Conservation (phyloP, 2,797 vertebrate species). For the Cetoscarus ocellatus region DNA sequence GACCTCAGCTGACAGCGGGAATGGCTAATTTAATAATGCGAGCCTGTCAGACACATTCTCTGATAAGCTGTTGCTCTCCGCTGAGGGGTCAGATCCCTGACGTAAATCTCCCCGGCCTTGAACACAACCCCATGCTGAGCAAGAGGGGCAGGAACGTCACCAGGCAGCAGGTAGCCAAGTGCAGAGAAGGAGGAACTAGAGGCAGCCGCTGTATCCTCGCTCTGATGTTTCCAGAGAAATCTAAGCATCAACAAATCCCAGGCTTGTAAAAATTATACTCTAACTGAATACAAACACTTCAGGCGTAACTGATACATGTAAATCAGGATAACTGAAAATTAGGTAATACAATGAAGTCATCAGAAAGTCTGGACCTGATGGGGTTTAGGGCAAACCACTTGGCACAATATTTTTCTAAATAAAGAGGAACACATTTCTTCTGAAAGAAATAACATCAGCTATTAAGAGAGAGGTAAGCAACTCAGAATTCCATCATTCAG, state of each 20-base stretch:
- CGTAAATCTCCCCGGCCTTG: slow-evolving; percentile 56
- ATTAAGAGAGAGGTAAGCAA: too few species aligned
- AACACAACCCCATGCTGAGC: slow-evolving; percentile 51
- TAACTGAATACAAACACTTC: background rate
- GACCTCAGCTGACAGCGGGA: slow-evolving; percentile 73
- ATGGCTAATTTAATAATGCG: slow-evolving; percentile 71
- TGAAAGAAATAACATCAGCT: too few species aligned
- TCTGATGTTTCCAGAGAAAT: slow-evolving; percentile 19
- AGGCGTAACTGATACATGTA: background rate
- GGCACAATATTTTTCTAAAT: background rate
- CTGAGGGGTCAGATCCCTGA: slow-evolving; percentile 55
- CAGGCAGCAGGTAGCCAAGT: slow-evolving; percentile 33
- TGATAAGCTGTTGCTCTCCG: slow-evolving; percentile 66
- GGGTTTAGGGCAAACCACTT: background rate
- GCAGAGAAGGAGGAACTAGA: slow-evolving; percentile 1
- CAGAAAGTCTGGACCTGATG: too few species aligned
- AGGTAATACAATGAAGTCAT: too few species aligned
- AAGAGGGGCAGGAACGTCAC: slow-evolving; percentile 33
- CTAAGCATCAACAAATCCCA: slow-evolving; percentile 27
- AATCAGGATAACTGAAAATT: background rate
- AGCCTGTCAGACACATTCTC: slow-evolving; percentile 59
- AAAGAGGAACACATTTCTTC: too few species aligned
- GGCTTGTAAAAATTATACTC: background rate
- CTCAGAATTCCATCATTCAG: too few species aligned
- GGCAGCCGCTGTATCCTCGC: background rate